A percentile compares a stretch with the other conserved stretches of the same genome.
phyloP scores from a whole-genome alignment of 2,797 vertebrate genomes.

The Sebastiscus albofasciatus region DNA sequence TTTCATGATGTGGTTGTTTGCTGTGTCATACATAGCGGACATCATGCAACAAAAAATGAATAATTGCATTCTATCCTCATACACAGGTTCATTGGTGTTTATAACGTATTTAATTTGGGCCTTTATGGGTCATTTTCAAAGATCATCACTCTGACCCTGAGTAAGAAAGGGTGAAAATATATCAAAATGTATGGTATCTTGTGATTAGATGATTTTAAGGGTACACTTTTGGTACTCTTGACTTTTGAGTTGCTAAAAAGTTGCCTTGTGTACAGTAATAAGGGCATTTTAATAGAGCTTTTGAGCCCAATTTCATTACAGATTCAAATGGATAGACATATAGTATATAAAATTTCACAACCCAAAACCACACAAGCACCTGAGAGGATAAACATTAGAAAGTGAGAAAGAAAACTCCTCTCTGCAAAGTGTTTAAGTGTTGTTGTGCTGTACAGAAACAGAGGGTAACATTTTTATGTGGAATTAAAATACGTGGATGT shows the following conservation, averaged over 20 bases:
- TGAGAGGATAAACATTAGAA: not conserved
- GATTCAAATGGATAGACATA: not conserved
- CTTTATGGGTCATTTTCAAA: not conserved
- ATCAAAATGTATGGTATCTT: not conserved
- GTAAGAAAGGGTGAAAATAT: not conserved
- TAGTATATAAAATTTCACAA: not conserved
- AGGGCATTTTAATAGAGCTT: not conserved
- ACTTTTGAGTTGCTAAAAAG: not conserved
- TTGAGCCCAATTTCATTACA: not conserved
- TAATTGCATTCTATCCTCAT: not conserved
- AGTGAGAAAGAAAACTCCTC: not conserved
- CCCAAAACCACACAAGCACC: not conserved
- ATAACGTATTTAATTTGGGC: not conserved
- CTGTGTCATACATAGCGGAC: slow-evolving; percentile 1
- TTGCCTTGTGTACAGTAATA: not conserved
- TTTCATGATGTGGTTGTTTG: slow-evolving; percentile 23
- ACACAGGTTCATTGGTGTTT: not conserved
- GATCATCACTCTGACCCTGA: not conserved
- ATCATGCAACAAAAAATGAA: not conserved
- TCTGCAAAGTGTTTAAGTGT: too few relatives aligned
- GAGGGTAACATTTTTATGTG: too few relatives aligned
- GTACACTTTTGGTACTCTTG: too few relatives aligned
- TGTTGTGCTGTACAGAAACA: too few relatives aligned
- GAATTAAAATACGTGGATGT: too few relatives aligned
- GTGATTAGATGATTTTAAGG: not conserved